Evolutionary conservation across 2,113 vertebrate genomes (phyloP).

Genomic region (Gallinago media): DNA sequence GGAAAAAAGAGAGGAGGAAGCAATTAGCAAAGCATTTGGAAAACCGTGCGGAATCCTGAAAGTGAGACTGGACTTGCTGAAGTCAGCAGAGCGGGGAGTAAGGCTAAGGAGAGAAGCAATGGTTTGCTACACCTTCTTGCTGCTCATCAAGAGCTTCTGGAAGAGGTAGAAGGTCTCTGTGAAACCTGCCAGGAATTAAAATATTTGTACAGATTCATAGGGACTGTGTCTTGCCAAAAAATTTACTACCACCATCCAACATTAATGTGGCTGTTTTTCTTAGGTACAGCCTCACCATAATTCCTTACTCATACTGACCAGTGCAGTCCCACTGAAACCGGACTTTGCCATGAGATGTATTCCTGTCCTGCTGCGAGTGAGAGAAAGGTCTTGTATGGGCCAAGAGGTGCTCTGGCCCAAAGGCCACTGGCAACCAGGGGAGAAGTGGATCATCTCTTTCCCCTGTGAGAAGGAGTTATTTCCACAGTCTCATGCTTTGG

Average conservation of each 20-base stretch:
- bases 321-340: neutral
- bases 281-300: neutral
- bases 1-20: neutral
- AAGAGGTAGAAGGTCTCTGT: neutral
- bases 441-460: neutral
- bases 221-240: neutral
- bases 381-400: neutral
- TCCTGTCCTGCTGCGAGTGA: neutral
- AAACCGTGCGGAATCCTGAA: neutral
- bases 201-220: neutral
- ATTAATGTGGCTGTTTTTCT: neutral
- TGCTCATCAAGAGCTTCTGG: neutral
- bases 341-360: neutral
- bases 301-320: neutral
- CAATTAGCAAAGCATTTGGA: neutral
- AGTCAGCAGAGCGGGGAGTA: neutral
- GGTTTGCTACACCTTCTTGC: neutral
- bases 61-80: neutral
- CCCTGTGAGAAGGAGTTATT: neutral
- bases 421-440: neutral
- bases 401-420: neutral
- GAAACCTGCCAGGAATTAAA: neutral
- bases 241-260: neutral
- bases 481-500: neutral
- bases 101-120: neutral